Base-by-base conservation (phyloP, 2,888 invertebrate genomes). In the Noctua pronuba region DNA sequence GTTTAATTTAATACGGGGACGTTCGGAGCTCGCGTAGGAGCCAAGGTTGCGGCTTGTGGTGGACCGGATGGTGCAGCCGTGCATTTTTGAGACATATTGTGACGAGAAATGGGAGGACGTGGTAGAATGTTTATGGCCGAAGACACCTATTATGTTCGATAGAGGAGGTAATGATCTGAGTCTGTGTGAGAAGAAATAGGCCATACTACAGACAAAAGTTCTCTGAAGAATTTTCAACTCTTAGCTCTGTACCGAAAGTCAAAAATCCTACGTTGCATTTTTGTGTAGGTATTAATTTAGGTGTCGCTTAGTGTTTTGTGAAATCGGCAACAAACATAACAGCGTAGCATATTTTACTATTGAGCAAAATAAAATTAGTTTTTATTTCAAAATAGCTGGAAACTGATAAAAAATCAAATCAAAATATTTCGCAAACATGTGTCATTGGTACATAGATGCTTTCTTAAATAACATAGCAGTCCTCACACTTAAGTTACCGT, bases 11-110 rank as follows among this genome's bases (percentile, higher is more conserved):
- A 82, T 77, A 77, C 86, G 60, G 83, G 82, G 77, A 82, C 83
- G 72, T 85, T 75, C 72, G 72, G 49, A 44, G 82, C 72, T 52
- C 18, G 86, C 72, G 71, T 81, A 76, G 64, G 77, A 85, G 69
- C 66, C 82, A 86, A 83, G 83, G 83, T 77, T 83, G 86, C 5
- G 86, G 82, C 58, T 82, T 82, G 83, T 58, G 86, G 83, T 72
- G 82, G 46, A 82, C 86, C 69, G 83, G 44, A 85, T 77, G 86
- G 69, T 73, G 72, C 65, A 76, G 41, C 69, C 69, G 77, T 85
- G 86, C 86, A 77, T 70, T 83, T 85, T 83, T 82, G 58, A 82
- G 44, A 41, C 31, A 24, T 0, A n/a, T 24, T 41, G 7, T 44
- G 52, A 49, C 71, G 35, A 49, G n/a, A 41, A 82, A 65, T 58